Conservation (phyloP, 2,797 vertebrate genomes). For the Salmo trutta region DNA sequence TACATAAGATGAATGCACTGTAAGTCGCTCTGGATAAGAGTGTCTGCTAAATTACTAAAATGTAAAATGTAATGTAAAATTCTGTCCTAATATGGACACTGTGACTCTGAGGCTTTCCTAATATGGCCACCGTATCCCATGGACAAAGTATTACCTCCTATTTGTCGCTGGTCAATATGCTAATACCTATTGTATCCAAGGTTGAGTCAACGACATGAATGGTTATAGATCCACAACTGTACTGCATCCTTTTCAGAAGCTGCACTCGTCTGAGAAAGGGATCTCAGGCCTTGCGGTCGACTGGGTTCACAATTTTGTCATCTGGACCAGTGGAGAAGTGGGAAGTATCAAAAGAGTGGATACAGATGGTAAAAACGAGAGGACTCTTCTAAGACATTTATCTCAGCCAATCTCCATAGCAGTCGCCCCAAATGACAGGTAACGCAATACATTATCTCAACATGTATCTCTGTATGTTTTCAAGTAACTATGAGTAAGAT, state of each 20-base stretch:
- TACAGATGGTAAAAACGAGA: constrained; percentile 78
- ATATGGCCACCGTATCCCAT: neutral
- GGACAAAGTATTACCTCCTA: neutral
- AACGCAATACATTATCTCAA: constrained; percentile 40
- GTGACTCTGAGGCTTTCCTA: neutral
- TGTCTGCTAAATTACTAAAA: no score
- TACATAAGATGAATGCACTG: no score
- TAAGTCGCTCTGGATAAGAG: no score
- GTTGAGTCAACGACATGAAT: neutral
- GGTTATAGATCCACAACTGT: neutral
- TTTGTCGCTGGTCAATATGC: neutral
- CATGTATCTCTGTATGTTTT: neutral
- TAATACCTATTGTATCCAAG: neutral
- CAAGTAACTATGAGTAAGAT: neutral
- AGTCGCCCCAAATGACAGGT: constrained; percentile 86
- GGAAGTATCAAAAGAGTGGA: constrained; percentile 84
- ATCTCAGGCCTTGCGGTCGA: constrained; percentile 88
- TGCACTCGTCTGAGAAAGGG: constrained; percentile 80
- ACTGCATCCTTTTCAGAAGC: constrained; percentile 68
- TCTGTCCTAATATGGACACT: neutral
- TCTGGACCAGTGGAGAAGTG: constrained; percentile 83
- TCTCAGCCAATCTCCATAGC: constrained; percentile 76
- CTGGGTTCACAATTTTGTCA: constrained; percentile 83
- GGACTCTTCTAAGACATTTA: constrained; percentile 76
- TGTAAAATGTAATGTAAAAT: no score